Conservation (phyloP, 2,888 invertebrate species). For the Limnephilus auricula region DNA sequence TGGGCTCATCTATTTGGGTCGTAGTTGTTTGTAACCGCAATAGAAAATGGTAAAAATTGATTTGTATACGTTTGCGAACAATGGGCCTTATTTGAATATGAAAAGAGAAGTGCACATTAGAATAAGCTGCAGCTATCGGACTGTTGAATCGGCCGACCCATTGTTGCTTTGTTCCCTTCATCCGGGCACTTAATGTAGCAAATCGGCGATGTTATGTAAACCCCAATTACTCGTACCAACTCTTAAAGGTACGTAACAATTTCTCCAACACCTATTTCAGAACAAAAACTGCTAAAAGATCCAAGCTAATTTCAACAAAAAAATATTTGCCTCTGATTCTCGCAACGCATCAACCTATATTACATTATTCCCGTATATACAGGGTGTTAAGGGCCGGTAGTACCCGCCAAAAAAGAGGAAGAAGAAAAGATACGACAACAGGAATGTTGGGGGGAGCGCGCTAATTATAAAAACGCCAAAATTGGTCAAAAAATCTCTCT, state of each 20-base stretch:
- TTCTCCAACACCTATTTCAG: background rate
- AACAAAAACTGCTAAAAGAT: background rate
- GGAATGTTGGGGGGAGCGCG: too few species aligned
- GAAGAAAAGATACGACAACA: too few species aligned
- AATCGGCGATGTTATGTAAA: constrained; percentile 19
- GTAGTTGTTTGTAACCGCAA: constrained; percentile 39
- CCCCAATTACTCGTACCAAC: background rate
- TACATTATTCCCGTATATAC: too few species aligned
- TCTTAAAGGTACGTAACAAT: background rate
- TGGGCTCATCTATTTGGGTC: constrained; percentile 28
- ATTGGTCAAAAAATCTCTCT: too few species aligned
- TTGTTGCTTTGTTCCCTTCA: constrained; percentile 61
- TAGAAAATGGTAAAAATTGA: constrained; percentile 47
- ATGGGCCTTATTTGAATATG: constrained; percentile 56
- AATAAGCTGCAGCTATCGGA: constrained; percentile 40
- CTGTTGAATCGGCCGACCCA: constrained; percentile 38
- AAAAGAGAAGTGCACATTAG: constrained; percentile 52
- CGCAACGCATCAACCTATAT: too few species aligned
- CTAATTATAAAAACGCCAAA: too few species aligned
- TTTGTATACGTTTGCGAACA: constrained; percentile 49
- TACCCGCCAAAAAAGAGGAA: too few species aligned
- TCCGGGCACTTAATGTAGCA: constrained; percentile 40
- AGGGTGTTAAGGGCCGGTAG: too few species aligned
- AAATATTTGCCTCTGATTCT: too few species aligned
- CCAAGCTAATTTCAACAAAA: too few species aligned